Evolutionary conservation across 2,888 invertebrate genomes (phyloP).

Genomic region (Copidosoma aretas): DNA sequence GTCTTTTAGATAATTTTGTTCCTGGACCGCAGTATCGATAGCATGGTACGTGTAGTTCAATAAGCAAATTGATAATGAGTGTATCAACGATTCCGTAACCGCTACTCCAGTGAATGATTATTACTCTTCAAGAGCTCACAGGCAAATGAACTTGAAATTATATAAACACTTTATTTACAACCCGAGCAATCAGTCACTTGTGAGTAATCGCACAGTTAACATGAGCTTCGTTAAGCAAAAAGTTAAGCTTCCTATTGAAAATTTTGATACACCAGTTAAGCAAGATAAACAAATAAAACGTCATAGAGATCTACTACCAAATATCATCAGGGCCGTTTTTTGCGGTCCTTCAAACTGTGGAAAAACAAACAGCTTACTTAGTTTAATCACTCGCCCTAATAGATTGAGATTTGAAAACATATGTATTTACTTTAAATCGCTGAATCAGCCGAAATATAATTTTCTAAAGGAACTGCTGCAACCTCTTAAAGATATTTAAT

Average conservation of each 20-base stretch:
- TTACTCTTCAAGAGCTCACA: not conserved
- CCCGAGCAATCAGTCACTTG: not conserved
- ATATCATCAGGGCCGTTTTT: constrained; percentile 16
- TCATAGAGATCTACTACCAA: constrained; percentile 13
- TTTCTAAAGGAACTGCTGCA: not conserved
- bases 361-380: constrained; percentile 14
- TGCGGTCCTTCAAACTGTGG: constrained; percentile 18
- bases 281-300: constrained; percentile 2
- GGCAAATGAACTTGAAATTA: not conserved
- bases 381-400: constrained; percentile 15
- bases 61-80: constrained; percentile 39
- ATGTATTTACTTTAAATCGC: constrained; percentile 12
- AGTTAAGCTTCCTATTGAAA: not conserved
- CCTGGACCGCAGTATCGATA: constrained; percentile 52
- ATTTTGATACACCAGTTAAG: constrained; percentile 7
- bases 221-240: not conserved
- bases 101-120: not conserved
- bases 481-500: not conserved
- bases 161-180: constrained; percentile 3
- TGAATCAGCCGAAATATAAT: constrained; percentile 20
- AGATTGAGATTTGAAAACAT: constrained; percentile 13
- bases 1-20: constrained; percentile 46
- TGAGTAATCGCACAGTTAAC: not conserved
- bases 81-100: constrained; percentile 2
- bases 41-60: constrained; percentile 43